Evolutionary conservation across 2,113 vertebrate species (phyloP).

Genomic region (Cyphomyrus plagiostoma): DNA sequence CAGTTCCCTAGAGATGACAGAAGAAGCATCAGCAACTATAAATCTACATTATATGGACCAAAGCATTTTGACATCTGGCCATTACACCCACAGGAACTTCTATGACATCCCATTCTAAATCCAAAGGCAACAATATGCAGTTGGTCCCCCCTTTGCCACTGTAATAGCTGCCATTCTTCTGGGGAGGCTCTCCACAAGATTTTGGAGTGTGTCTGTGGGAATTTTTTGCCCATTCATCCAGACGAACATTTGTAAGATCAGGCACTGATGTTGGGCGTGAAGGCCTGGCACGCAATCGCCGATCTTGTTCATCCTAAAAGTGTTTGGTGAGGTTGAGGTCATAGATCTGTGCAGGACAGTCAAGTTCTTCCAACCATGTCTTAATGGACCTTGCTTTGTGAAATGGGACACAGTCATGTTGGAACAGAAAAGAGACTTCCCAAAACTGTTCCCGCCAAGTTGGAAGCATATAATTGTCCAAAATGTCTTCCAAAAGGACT

Average conservation of each 20-base stretch:
- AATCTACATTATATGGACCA: not conserved
- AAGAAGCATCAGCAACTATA: not conserved
- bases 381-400: not conserved
- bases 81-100: not conserved
- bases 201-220: not conserved
- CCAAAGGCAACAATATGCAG: no score
- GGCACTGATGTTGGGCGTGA: not conserved
- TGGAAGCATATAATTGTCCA: not conserved
- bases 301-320: not conserved
- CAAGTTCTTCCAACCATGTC: not conserved
- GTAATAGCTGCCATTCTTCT: not conserved
- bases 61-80: not conserved
- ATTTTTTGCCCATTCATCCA: not conserved
- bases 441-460: not conserved
- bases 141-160: no score
- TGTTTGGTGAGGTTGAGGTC: not conserved
- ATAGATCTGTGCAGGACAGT: not conserved
- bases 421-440: not conserved
- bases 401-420: not conserved
- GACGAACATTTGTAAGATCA: not conserved
- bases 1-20: constrained; percentile 63
- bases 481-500: not conserved
- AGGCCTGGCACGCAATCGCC: not conserved
- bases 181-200: not conserved
- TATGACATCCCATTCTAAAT: not conserved